A percentile compares a stretch with the other conserved stretches of the same genome.
Evolutionary conservation across 2,797 vertebrate species (phyloP).

Genomic region (Chaetophractus vellerosus): DNA sequence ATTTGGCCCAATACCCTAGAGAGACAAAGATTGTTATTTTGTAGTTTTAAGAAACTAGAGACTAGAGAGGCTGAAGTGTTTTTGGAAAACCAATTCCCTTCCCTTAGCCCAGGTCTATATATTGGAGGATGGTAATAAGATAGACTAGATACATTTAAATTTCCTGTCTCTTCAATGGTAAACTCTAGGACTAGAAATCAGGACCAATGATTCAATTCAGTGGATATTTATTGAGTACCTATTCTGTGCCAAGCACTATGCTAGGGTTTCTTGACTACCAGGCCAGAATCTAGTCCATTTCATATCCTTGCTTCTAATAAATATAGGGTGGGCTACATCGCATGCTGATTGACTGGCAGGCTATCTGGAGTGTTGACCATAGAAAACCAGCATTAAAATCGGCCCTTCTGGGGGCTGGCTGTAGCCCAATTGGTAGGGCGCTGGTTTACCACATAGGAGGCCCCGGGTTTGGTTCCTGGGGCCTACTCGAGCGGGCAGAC

Average conservation of each 20-base stretch:
- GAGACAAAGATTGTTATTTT: slow-evolving; percentile 1
- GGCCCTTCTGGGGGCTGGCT: no score
- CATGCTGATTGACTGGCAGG: no score
- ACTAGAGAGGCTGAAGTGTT: neutral
- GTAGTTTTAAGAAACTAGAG: slow-evolving; percentile 8
- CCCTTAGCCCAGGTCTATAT: neutral
- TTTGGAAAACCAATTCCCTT: neutral
- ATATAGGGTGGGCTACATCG: neutral
- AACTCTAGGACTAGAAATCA: slow-evolving; percentile 13
- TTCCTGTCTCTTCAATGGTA: slow-evolving; percentile 11
- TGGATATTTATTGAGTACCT: neutral
- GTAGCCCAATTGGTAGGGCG: no score
- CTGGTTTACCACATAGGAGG: no score
- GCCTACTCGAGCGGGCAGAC: no score
- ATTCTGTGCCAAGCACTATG: neutral
- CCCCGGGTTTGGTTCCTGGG: no score
- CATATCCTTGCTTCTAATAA: neutral
- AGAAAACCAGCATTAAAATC: slow-evolving; percentile 32
- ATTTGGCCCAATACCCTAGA: neutral
- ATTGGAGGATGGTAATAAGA: neutral
- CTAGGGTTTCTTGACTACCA: neutral
- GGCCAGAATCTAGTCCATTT: neutral
- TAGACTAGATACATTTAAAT: slow-evolving; percentile 29
- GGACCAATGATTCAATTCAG: neutral
- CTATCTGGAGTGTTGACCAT: neutral